phyloP scores from a whole-genome alignment of 2,888 invertebrate species.

The Zaprionus lineosus region DNA sequence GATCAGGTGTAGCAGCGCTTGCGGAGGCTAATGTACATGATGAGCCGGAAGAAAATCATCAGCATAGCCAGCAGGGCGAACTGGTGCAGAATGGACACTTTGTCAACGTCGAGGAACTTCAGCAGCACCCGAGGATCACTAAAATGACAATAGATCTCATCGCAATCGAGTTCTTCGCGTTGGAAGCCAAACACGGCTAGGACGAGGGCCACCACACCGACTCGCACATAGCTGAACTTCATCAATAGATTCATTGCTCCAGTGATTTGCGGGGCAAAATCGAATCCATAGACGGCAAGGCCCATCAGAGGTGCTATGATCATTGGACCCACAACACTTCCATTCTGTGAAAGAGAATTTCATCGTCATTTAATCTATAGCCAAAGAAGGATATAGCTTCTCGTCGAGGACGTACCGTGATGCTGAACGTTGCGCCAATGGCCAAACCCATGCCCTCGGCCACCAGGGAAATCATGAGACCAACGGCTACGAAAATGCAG shows the following conservation, averaged over 20 bases:
- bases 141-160: slow-evolving; percentile 87
- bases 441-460: slow-evolving; percentile 91
- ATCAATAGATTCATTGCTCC: slow-evolving; percentile 85
- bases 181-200: slow-evolving; percentile 86
- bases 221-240: slow-evolving; percentile 87
- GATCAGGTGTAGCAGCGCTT: slow-evolving; percentile 83
- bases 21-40: slow-evolving; percentile 85
- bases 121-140: slow-evolving; percentile 86
- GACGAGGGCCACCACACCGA: slow-evolving; percentile 86
- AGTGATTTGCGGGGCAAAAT: slow-evolving; percentile 87
- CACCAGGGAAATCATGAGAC: slow-evolving; percentile 88
- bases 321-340: slow-evolving; percentile 87
- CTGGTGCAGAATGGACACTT: slow-evolving; percentile 85
- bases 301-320: slow-evolving; percentile 87
- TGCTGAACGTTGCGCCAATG: slow-evolving; percentile 88
- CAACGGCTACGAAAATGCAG: slow-evolving; percentile 86
- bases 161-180: slow-evolving; percentile 85
- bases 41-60: slow-evolving; percentile 85
- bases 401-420: slow-evolving; percentile 87
- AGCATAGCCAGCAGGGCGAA: slow-evolving; percentile 84
- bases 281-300: slow-evolving; percentile 87
- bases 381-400: background rate
- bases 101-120: slow-evolving; percentile 85
- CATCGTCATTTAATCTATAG: no score
- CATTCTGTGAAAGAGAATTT: slow-evolving; percentile 85